phyloP scores from a whole-genome alignment of 2,888 invertebrate genomes.

The Siphlonurus alternatus region DNA sequence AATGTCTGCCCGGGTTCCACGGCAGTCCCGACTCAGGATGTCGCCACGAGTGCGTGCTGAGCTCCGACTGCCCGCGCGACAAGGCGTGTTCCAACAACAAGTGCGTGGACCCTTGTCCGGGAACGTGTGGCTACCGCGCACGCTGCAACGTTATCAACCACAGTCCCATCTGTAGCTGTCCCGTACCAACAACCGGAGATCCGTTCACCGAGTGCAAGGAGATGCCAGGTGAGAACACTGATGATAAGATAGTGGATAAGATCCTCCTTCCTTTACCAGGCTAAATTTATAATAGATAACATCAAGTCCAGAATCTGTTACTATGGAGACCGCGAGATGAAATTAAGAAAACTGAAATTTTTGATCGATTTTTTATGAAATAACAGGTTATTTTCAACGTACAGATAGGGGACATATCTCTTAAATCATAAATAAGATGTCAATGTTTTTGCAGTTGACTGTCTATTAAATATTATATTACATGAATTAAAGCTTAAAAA shows the following conservation, averaged over 20 bases:
- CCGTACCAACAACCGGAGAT: slow-evolving; percentile 21
- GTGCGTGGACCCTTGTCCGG: slow-evolving; percentile 64
- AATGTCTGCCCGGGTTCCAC: slow-evolving; percentile 53
- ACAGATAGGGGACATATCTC: too few species aligned
- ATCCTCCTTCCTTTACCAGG: too few species aligned
- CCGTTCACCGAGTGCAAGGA: slow-evolving; percentile 13
- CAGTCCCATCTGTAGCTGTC: slow-evolving; percentile 70
- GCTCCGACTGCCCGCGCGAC: slow-evolving; percentile 55
- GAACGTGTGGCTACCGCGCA: slow-evolving; percentile 61
- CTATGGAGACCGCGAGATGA: not conserved
- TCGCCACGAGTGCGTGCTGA: slow-evolving; percentile 29
- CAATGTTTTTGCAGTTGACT: too few species aligned
- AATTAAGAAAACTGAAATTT: not conserved
- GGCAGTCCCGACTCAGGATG: slow-evolving; percentile 48
- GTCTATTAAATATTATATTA: too few species aligned
- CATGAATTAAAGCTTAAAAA: too few species aligned
- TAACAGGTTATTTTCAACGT: too few species aligned
- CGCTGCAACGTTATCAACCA: slow-evolving; percentile 67
- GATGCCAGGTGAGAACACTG: not conserved
- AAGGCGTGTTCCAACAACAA: slow-evolving; percentile 61
- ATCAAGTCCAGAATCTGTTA: not conserved
- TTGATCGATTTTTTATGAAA: too few species aligned
- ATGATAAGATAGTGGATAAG: not conserved
- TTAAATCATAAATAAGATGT: too few species aligned
- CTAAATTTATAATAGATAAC: not conserved